These are phyloP conservation scores for Darevskia mixta DNA, from an alignment of 2,797 vertebrate species.

Conservation along the genomic window DNA sequence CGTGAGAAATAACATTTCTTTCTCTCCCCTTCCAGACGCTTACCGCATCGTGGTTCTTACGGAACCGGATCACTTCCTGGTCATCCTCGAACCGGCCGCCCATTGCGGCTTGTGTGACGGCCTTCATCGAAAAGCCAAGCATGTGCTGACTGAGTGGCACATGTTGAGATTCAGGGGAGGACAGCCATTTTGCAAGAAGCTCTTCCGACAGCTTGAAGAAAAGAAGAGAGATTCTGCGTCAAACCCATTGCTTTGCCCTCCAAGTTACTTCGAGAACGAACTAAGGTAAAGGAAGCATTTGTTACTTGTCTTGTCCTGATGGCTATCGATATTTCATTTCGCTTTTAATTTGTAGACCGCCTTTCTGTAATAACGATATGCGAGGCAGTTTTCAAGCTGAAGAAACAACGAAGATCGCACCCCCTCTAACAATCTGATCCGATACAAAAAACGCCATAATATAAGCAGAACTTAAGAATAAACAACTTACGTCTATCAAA, in stretches of 20 bases:
- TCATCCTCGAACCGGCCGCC: slow-evolving; percentile 89
- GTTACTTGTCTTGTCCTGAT: not conserved
- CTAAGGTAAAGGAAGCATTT: not conserved
- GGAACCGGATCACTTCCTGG: slow-evolving; percentile 88
- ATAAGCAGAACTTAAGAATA: too few species aligned
- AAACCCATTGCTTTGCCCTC: slow-evolving; percentile 21
- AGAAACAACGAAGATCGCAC: too few species aligned
- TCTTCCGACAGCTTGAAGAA: slow-evolving; percentile 89
- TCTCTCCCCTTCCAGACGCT: slow-evolving; percentile 60
- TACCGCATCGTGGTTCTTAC: slow-evolving; percentile 92
- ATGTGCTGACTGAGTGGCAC: slow-evolving; percentile 92
- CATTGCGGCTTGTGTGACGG: slow-evolving; percentile 90
- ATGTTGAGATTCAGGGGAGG: slow-evolving; percentile 90
- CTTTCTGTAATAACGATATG: too few species aligned
- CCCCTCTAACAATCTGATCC: too few species aligned
- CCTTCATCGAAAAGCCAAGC: slow-evolving; percentile 93
- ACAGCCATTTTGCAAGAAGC: slow-evolving; percentile 90
- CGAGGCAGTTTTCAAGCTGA: too few species aligned
- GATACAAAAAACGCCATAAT: too few species aligned
- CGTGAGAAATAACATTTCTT: not conserved
- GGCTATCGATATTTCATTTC: too few species aligned
- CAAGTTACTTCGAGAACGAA: not conserved
- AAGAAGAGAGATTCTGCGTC: slow-evolving; percentile 57
- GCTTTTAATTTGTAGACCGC: too few species aligned
- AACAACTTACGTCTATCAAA: too few species aligned